Percentiles rank a stretch among this genome's conserved stretches.
phyloP scores from a whole-genome alignment of 2,888 invertebrate genomes.

The Drosophila kambysellisi region DNA sequence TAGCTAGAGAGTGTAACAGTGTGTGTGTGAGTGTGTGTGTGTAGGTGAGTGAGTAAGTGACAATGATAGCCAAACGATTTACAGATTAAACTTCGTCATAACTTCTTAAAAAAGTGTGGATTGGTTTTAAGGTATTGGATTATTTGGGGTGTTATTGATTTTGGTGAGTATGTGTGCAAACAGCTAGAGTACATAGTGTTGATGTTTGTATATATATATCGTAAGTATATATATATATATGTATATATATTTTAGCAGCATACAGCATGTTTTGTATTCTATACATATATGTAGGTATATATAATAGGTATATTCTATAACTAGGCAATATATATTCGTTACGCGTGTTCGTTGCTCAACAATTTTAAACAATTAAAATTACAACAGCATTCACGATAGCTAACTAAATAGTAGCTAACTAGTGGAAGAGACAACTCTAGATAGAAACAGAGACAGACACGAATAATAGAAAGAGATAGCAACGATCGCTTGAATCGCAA shows the following conservation, averaged over 20 bases:
- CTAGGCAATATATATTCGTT: conserved; percentile 73
- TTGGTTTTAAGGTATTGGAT: conserved; percentile 22
- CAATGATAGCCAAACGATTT: conserved; percentile 38
- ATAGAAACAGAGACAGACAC: conserved; percentile 25
- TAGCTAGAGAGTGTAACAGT: conserved; percentile 18
- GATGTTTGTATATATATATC: conserved; percentile 41
- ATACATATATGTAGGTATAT: conserved; percentile 36
- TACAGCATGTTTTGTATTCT: conserved; percentile 58
- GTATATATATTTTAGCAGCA: conserved; percentile 49
- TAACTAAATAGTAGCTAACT: conserved; percentile 57
- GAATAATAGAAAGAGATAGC: conserved; percentile 24
- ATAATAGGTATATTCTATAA: conserved; percentile 58
- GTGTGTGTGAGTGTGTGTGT: not conserved
- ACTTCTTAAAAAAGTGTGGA: conserved; percentile 29
- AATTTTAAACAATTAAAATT: conserved; percentile 64
- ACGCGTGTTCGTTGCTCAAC: conserved; percentile 72
- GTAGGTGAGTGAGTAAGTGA: conserved; percentile 10
- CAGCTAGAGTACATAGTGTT: conserved; percentile 61
- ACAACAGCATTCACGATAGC: conserved; percentile 76
- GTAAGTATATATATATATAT: conserved; percentile 37
- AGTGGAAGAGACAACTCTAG: conserved; percentile 26
- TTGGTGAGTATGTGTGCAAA: conserved; percentile 51
- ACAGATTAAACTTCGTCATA: conserved; percentile 53
- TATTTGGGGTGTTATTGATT: conserved; percentile 16
- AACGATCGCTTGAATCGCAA: conserved; percentile 22